phyloP scores from a whole-genome alignment of 2,113 vertebrate genomes.

The Macroglossus sobrinus region DNA sequence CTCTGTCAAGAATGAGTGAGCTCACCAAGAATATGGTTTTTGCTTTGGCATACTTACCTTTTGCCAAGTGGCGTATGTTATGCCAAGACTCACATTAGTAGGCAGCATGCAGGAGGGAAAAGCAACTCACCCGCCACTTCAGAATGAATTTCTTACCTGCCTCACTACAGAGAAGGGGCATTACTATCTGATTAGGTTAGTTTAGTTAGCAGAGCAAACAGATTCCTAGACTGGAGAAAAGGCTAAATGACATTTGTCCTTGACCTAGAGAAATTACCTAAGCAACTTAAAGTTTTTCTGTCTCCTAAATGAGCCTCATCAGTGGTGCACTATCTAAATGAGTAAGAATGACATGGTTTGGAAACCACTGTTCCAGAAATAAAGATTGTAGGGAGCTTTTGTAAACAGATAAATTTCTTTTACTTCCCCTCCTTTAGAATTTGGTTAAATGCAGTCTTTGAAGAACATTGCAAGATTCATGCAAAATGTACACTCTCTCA shows the following conservation, averaged over 20 bases:
- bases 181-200: background rate
- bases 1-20: background rate
- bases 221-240: background rate
- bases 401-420: background rate
- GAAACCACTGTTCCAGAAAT: background rate
- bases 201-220: slow-evolving; percentile 26
- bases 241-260: background rate
- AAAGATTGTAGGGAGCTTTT: background rate
- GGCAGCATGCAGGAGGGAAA: background rate
- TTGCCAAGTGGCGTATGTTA: background rate
- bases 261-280: slow-evolving; percentile 22
- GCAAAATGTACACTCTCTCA: background rate
- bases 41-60: background rate
- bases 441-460: background rate
- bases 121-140: background rate
- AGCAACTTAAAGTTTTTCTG: background rate
- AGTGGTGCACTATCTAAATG: background rate
- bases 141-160: background rate
- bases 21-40: background rate
- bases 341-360: background rate
- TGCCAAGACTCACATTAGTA: background rate
- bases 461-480: background rate
- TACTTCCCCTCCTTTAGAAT: background rate
- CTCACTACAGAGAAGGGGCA: background rate
- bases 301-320: background rate